These are phyloP conservation scores for Calidris pygmaea DNA, from an alignment of 2,113 vertebrate species.

Conservation along the genomic window DNA sequence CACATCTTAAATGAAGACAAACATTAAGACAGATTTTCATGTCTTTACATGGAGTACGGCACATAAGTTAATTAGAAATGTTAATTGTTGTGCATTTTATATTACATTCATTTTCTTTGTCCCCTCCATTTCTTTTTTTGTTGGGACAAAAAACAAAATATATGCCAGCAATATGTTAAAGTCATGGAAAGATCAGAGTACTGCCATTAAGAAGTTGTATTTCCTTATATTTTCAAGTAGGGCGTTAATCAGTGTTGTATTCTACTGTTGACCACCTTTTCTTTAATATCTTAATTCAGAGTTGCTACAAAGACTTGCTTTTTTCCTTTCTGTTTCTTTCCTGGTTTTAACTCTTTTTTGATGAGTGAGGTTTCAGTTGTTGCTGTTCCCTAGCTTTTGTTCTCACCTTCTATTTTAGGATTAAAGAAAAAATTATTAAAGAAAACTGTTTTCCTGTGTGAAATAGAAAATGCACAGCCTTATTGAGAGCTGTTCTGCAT, in stretches of 20 bases:
- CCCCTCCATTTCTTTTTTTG: neutral
- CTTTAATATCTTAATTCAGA: neutral
- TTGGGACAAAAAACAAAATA: neutral
- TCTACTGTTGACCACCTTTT: neutral
- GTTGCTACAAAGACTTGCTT: neutral
- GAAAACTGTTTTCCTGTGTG: neutral
- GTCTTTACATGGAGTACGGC: neutral
- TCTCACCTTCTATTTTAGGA: neutral
- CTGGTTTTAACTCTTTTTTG: neutral
- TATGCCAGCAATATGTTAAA: neutral
- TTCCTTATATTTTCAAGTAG: neutral
- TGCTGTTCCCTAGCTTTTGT: neutral
- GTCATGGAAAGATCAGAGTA: neutral
- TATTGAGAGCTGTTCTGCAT: neutral
- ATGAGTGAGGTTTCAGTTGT: neutral
- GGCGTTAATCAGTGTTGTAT: neutral
- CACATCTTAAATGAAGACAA: neutral
- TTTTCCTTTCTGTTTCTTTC: neutral
- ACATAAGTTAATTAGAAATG: neutral
- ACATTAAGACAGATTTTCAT: neutral
- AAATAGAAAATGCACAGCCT: neutral
- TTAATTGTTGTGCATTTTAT: neutral
- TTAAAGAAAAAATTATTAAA: neutral
- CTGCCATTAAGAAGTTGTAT: neutral
- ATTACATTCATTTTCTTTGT: neutral